phyloP scores from a whole-genome alignment of 2,797 vertebrate species.

The Onychomys leucogaster region DNA sequence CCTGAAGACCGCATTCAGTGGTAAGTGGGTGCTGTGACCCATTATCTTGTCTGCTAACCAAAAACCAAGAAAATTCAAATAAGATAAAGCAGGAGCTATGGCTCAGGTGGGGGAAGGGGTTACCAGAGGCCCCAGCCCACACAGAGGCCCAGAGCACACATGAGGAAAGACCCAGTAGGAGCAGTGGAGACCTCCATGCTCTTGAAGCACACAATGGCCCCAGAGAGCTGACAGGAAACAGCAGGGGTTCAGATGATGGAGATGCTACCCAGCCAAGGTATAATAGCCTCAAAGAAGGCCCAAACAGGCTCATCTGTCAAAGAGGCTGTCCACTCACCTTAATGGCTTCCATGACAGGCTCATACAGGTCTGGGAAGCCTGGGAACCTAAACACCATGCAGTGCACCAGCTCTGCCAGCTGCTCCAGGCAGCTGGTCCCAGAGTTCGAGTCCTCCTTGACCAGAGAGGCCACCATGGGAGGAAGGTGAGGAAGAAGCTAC shows the following conservation, averaged over 20 bases:
- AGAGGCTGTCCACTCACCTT: conserved; percentile 84
- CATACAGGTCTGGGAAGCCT: conserved; percentile 91
- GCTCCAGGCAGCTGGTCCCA: conserved; percentile 87
- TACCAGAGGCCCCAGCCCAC: neutral
- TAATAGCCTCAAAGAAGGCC: neutral
- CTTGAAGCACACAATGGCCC: neutral
- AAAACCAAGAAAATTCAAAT: neutral
- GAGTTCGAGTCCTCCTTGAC: conserved; percentile 90
- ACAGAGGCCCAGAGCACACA: neutral
- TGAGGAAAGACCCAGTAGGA: neutral
- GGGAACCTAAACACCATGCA: conserved; percentile 92
- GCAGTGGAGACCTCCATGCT: neutral
- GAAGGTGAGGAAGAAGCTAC: conserved; percentile 90
- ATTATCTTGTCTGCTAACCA: neutral
- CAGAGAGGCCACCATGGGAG: conserved; percentile 88
- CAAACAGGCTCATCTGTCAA: neutral
- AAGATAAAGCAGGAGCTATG: too few species aligned
- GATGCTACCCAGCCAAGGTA: neutral
- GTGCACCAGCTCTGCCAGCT: conserved; percentile 89
- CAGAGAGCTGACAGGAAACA: neutral
- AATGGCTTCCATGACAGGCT: conserved; percentile 89
- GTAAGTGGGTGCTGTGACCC: neutral
- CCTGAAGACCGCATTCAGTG: neutral
- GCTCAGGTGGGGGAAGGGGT: neutral
- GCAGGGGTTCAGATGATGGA: neutral